phyloP scores from a whole-genome alignment of 2,113 vertebrate species.

The Zosterops hypoxanthus region DNA sequence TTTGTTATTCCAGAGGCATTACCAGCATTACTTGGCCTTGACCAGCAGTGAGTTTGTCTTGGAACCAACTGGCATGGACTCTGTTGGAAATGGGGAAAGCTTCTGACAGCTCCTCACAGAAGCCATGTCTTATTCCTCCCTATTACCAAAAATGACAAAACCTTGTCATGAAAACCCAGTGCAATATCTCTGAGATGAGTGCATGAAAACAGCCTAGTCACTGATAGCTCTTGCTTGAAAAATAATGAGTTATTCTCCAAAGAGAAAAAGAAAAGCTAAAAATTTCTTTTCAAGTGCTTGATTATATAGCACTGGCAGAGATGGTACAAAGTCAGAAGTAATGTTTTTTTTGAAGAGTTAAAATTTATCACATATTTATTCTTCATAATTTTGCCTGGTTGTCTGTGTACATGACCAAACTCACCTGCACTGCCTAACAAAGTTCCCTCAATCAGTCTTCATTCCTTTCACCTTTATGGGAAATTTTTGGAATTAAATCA shows the following conservation, averaged over 20 bases:
- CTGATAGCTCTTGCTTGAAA: background rate
- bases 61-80: background rate
- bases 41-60: background rate
- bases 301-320: background rate
- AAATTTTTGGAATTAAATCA: background rate
- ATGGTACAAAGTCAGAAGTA: background rate
- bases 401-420: background rate
- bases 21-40: background rate
- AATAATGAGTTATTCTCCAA: background rate
- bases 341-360: background rate
- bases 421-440: background rate
- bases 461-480: background rate
- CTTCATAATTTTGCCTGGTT: background rate
- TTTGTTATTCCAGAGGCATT: background rate
- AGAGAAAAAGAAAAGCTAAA: background rate
- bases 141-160: background rate
- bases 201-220: background rate
- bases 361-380: background rate
- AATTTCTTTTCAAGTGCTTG: background rate
- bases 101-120: background rate
- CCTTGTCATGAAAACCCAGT: background rate
- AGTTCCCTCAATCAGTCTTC: background rate
- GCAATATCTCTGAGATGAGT: background rate
- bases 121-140: fast-evolving
- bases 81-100: background rate